Conservation (phyloP, 37 sponge, comb jelly and placozoan species). For the Corticium candelabrum region DNA sequence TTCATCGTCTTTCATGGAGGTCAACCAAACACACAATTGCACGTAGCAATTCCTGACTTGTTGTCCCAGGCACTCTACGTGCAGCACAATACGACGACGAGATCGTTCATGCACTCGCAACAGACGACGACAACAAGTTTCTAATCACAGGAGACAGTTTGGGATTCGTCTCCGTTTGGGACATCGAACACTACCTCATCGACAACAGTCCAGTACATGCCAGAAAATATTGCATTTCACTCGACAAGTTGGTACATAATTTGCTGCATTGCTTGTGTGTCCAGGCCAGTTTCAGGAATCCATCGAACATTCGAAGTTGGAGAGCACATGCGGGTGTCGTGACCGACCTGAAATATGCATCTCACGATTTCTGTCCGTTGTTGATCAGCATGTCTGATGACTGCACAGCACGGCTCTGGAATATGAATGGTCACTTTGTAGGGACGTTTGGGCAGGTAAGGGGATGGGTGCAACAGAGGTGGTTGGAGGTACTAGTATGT, state of each 20-base stretch:
- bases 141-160: slow-evolving; percentile 87
- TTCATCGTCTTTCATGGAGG: too few relatives aligned
- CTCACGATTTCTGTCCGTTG: slow-evolving; percentile 37
- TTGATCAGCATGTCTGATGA: slow-evolving; percentile 76
- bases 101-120: slow-evolving; percentile 62
- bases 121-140: slow-evolving; percentile 46
- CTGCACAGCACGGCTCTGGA: slow-evolving; percentile 81
- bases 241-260: background rate
- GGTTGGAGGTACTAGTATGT: background rate
- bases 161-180: slow-evolving; percentile 69
- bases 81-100: slow-evolving; percentile 63
- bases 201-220: background rate
- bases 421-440: slow-evolving; percentile 60
- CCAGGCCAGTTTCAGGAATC: background rate
- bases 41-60: too few relatives aligned
- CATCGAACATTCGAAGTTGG: background rate
- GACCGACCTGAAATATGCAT: slow-evolving; percentile 40
- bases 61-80: slow-evolving; percentile 59
- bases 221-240: background rate
- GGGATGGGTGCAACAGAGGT: background rate
- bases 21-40: too few relatives aligned
- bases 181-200: slow-evolving; percentile 33
- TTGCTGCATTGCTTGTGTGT: background rate
- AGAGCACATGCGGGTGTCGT: slow-evolving; percentile 69
- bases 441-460: slow-evolving; percentile 92